Evolutionary conservation across 2,888 invertebrate genomes (phyloP), one percentile per base, ranked within the genome.

Genomic region (Encarsia formosa): DNA sequence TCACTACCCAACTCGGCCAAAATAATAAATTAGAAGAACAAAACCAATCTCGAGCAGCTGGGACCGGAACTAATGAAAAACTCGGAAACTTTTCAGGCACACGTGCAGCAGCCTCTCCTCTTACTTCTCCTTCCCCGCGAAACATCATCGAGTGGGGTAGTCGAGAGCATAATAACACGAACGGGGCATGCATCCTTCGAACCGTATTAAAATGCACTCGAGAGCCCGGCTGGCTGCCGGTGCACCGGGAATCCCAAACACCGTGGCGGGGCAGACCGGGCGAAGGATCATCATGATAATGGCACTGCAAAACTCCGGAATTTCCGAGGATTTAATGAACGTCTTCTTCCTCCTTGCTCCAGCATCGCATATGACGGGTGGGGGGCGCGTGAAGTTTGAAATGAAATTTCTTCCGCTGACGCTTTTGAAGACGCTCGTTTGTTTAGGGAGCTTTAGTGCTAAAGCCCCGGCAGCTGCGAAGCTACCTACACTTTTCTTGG

Each of bases 181-280:
- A 41, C 41, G 29, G 40, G 31, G 31, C 37, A 49, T 37, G 37
- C 38, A 19, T 16, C 13, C 23, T 20, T 37, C 9, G 40, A 43
- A 71, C 66, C 69, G 65, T 69, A 72, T 73, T 71, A 73, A 71
- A 73, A 70, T 71, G 70, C 66, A 64, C 67, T 70, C 65, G 64
- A 70, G 67, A 64, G 65, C 66, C 65, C 63, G 65, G 64, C 65
- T 26, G 52, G 35, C 35, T 49, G 43, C 55, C 58, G 49, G 48
- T 54, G n/a, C 49, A 55, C 44, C 46, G 53, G 52, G 54, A 60
- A 59, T 50, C 56, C 57, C 54, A 44, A 47, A 49, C 31, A 46
- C 18, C 38, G 31, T 38, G 44, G 29, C n/a, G n/a, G n/a, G n/a
- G n/a, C n/a, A n/a, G n/a, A n/a, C n/a, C n/a, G n/a, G n/a, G 31